These are phyloP conservation scores for Gadus chalcogrammus DNA, from an alignment of 2,113 vertebrate species.

Conservation along the genomic window DNA sequence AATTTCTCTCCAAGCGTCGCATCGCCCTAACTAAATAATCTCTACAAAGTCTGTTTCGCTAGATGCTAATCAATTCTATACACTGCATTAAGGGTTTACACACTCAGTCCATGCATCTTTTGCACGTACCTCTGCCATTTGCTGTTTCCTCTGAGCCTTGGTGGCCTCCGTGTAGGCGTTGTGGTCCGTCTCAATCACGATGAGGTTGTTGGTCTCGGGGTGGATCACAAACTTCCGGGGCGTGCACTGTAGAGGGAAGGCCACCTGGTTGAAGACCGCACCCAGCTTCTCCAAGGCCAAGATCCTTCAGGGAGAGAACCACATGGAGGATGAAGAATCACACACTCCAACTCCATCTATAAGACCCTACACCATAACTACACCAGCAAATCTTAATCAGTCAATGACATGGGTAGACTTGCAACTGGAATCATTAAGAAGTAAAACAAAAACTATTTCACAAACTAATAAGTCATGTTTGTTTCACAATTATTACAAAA, in stretches of 20 bases:
- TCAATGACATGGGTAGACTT: no score
- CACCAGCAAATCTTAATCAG: no score
- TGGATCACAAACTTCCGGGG: slow-evolving; percentile 98
- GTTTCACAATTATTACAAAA: background rate
- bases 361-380: no score
- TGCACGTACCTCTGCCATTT: slow-evolving; percentile 91
- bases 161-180: slow-evolving; percentile 98
- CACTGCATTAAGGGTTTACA: background rate
- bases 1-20: no score
- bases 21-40: no score
- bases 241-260: slow-evolving; percentile 94
- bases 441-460: no score
- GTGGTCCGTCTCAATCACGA: slow-evolving; percentile 96
- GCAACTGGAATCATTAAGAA: no score
- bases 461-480: background rate
- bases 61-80: no score
- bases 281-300: slow-evolving; percentile 96
- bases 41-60: no score
- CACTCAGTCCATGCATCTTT: no score
- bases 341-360: no score
- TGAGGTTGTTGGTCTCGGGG: slow-evolving; percentile 92
- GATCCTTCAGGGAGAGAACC: slow-evolving; percentile 75
- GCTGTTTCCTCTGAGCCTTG: slow-evolving; percentile 97
- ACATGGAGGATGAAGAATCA: background rate
- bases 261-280: slow-evolving; percentile 98